Evolutionary conservation across 2,888 invertebrate species (phyloP).

Genomic region (Tricholauxania praeusta): DNA sequence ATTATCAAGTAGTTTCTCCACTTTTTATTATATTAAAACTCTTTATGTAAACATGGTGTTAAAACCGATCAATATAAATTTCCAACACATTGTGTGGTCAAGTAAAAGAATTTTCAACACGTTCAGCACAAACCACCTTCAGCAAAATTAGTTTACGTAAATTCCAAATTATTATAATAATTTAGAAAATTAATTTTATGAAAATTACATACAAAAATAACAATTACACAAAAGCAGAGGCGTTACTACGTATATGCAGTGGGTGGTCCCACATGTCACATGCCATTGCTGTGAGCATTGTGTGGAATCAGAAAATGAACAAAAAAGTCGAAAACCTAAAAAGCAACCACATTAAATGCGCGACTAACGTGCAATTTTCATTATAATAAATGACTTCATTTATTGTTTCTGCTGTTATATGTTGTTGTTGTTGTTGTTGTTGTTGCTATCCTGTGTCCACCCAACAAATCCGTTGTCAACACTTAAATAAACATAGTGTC

Average conservation of each 20-base stretch:
- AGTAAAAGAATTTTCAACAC: background rate
- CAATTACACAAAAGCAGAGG: no score
- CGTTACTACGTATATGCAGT: background rate
- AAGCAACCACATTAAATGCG: background rate
- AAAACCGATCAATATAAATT: background rate
- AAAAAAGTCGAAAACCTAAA: background rate
- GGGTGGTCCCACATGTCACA: no score
- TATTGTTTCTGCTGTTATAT: background rate
- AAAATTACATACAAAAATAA: background rate
- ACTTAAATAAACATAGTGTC: slow-evolving; percentile 11
- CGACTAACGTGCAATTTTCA: slow-evolving; percentile 8
- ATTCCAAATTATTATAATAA: slow-evolving; percentile 19
- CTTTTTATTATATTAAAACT: no score
- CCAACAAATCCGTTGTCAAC: slow-evolving; percentile 25
- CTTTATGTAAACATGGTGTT: background rate
- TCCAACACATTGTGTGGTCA: background rate
- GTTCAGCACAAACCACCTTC: background rate
- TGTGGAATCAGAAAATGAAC: background rate
- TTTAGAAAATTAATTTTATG: slow-evolving; percentile 15
- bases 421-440: background rate
- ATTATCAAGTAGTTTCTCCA: background rate
- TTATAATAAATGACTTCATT: slow-evolving; percentile 24
- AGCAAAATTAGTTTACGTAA: background rate
- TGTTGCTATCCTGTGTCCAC: slow-evolving; percentile 3
- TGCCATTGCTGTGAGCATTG: background rate